A percentile compares a stretch with the other conserved stretches of the same genome.
phyloP scores from a whole-genome alignment of 1,140 invertebrate genomes.

The Rhopalosiphum maidis region DNA sequence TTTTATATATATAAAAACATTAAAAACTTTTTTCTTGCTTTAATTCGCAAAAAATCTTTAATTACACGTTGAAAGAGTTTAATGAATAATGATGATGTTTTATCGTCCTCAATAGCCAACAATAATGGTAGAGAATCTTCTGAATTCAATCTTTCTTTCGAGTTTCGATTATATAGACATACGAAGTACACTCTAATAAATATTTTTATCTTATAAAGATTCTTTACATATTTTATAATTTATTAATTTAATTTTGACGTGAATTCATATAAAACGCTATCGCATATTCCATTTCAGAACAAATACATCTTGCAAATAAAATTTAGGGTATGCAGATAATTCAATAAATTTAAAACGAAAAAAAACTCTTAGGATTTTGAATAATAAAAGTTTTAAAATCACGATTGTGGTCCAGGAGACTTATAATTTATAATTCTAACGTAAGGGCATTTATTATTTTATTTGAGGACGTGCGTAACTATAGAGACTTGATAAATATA shows the following conservation, averaged over 20 bases:
- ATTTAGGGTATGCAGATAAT: neutral
- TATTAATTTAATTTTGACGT: neutral
- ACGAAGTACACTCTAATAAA: neutral
- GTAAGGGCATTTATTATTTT: neutral
- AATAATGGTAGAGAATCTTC: neutral
- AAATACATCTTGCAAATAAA: neutral
- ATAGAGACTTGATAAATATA: neutral
- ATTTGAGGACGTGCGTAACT: neutral
- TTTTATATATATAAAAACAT: neutral
- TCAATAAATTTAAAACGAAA: neutral
- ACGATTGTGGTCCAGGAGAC: neutral
- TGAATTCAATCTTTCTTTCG: neutral
- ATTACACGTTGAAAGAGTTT: conserved; percentile 4
- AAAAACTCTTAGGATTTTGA: neutral
- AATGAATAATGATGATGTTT: neutral
- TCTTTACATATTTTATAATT: neutral
- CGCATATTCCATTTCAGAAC: neutral
- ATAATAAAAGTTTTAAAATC: neutral
- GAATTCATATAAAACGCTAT: neutral
- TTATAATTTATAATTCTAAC: neutral
- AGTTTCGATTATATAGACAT: neutral
- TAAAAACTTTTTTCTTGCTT: neutral
- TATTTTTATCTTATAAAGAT: neutral
- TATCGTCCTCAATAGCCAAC: neutral
- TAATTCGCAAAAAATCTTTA: neutral